Conservation (phyloP, 1,140 invertebrate genomes). For the Bombus superbus region DNA sequence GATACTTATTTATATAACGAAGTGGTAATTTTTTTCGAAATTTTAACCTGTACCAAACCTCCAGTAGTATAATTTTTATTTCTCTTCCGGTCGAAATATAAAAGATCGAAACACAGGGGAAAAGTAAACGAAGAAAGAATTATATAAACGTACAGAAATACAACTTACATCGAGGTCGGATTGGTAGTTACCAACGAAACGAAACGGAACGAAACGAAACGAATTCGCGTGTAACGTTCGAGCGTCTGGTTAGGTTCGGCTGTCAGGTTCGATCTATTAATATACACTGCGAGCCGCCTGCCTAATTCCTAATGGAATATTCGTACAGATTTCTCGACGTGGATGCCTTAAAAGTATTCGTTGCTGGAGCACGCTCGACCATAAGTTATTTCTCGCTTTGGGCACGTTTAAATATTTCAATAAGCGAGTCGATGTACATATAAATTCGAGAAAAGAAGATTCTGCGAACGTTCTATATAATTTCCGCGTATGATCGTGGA, state of each 20-base stretch:
- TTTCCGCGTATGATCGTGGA: background rate
- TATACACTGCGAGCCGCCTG: constrained; percentile 68
- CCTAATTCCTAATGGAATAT: constrained; percentile 71
- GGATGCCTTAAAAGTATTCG: constrained; percentile 67
- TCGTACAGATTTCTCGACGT: constrained; percentile 59
- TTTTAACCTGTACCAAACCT: too few species aligned
- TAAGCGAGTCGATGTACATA: too few species aligned
- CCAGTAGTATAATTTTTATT: background rate
- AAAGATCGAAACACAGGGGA: background rate
- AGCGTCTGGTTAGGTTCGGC: constrained; percentile 75
- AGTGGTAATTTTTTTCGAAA: too few species aligned
- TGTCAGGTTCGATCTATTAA: constrained; percentile 80
- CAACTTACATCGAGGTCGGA: constrained; percentile 6
- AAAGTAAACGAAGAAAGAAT: background rate
- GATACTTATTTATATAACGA: background rate
- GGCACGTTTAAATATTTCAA: background rate
- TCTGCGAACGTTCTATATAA: too few species aligned
- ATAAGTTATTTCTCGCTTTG: background rate
- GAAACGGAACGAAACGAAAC: constrained; percentile 20
- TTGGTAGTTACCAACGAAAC: constrained; percentile 24
- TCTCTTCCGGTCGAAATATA: background rate
- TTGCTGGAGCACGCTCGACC: background rate
- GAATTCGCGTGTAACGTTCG: constrained; percentile 33
- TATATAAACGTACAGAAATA: constrained; percentile 14
- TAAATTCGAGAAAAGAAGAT: background rate